Base-by-base conservation (phyloP, 2,888 invertebrate genomes). In the Unio pictorum region DNA sequence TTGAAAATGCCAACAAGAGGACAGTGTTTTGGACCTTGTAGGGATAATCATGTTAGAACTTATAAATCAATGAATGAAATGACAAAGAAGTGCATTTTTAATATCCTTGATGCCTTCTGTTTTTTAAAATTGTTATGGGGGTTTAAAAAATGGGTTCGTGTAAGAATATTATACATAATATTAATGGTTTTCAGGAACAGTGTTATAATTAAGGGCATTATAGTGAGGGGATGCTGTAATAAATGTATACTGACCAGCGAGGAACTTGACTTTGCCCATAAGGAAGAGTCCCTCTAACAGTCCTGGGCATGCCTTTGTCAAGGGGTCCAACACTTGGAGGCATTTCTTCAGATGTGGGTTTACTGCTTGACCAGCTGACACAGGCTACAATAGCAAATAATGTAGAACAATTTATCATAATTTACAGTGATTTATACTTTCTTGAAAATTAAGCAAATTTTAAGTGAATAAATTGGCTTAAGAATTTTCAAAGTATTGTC, bases 291-390 rank as follows among this genome's bases (percentile, higher is more conserved):
- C 91, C 75, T 91, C 90, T 57, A 91, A 92, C 68, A 95, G 92
- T 0, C 96, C 96, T 0, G 98, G 97, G 87, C 96, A 96, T 11
- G 94, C 94, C 69, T 94, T 93, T 17, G 93, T 93, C 28, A 97
- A 91, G 18, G 93, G 92, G 81, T 94, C 94, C 45, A 97, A 91
- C 66, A 95, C 92, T 76, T 92, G 92, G 90, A 81, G 93, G 93
- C 90, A 89, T 77, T 93, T 92, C 71, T 93, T 92, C 28, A 93
- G 89, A 18, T 90, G 84, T 4, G 90, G 88, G 69, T 91, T 90
- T 17, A 90, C 80, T n/a, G 89, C 82, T 82, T 91, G 90, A 55
- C 90, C 90, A 20, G 93, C 91, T 78, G 92, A 93, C 63, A 93
- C 92, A 0, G 96, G 94, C 83, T 94, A 92, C 85, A 82, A 79